Evolutionary conservation across 2,113 vertebrate species (phyloP).

Genomic region (Blennius ocellaris): DNA sequence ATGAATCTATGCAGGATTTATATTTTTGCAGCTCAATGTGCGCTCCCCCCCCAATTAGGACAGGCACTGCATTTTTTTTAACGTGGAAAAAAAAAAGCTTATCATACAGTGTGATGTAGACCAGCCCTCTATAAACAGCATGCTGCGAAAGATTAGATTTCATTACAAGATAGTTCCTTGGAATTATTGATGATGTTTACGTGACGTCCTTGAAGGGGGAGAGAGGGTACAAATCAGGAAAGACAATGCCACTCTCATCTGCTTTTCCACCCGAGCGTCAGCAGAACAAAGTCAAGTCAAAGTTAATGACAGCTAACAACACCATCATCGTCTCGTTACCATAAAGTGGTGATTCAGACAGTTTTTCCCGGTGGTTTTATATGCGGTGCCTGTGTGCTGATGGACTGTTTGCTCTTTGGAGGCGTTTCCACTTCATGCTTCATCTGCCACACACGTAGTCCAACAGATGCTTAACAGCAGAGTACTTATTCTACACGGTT

Average conservation of each 20-base stretch:
- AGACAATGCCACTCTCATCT: neutral
- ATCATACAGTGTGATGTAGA: slow-evolving; percentile 1
- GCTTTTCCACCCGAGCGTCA: slow-evolving; percentile 12
- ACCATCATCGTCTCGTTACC: slow-evolving; percentile 5
- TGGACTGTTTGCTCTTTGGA: neutral
- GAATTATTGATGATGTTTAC: neutral
- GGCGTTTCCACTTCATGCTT: neutral
- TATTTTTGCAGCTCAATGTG: too few species aligned
- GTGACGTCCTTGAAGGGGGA: neutral
- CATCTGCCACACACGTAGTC: neutral
- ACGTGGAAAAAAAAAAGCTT: neutral
- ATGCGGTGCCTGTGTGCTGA: neutral
- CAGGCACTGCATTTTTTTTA: neutral
- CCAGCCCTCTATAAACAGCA: neutral
- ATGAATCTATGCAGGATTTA: neutral
- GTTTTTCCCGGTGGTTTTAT: neutral
- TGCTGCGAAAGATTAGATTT: neutral
- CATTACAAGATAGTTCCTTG: neutral
- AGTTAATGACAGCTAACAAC: slow-evolving; percentile 5
- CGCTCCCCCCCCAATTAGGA: too few species aligned
- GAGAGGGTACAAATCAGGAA: neutral
- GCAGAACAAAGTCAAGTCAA: slow-evolving; percentile 19
- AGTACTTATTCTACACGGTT: neutral
- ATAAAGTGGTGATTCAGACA: neutral
- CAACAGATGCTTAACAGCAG: slow-evolving; percentile 6